phyloP scores from a whole-genome alignment of 2,888 invertebrate species.

The Ornithoptera alexandrae region DNA sequence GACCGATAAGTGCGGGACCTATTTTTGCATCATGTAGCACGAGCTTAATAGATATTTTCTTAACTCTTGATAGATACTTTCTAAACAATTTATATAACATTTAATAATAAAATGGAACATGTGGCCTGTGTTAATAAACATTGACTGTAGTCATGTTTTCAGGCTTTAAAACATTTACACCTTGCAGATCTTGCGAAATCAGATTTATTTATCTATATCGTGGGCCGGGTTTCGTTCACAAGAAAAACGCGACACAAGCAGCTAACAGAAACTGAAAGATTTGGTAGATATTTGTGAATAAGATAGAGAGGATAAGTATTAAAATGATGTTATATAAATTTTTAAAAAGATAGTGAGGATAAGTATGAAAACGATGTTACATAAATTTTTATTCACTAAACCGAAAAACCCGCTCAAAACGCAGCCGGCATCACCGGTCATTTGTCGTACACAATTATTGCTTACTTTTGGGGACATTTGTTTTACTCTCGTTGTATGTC shows the following conservation, averaged over 20 bases:
- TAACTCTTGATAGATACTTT: not conserved
- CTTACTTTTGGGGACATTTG: slow-evolving; percentile 43
- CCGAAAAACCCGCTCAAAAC: slow-evolving; percentile 55
- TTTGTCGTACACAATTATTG: slow-evolving; percentile 66
- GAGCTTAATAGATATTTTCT: not conserved
- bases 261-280: not conserved
- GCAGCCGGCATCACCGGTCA: slow-evolving; percentile 59
- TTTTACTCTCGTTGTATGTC: slow-evolving; percentile 53
- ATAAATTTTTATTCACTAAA: slow-evolving; percentile 57
- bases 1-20: slow-evolving; percentile 2
- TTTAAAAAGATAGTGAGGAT: slow-evolving; percentile 41
- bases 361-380: no score
- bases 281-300: not conserved
- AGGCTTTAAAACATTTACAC: not conserved
- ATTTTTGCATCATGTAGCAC: not conserved
- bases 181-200: not conserved
- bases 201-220: not conserved
- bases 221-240: not conserved
- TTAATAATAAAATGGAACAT: no score
- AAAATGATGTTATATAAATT: slow-evolving; percentile 25
- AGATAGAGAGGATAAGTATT: no score
- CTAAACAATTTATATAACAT: no score
- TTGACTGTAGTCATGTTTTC: slow-evolving; percentile 4
- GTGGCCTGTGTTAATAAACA: not conserved
- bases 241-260: not conserved